phyloP scores from a whole-genome alignment of 1,140 invertebrate genomes.

The Adoxophyes honmai region DNA sequence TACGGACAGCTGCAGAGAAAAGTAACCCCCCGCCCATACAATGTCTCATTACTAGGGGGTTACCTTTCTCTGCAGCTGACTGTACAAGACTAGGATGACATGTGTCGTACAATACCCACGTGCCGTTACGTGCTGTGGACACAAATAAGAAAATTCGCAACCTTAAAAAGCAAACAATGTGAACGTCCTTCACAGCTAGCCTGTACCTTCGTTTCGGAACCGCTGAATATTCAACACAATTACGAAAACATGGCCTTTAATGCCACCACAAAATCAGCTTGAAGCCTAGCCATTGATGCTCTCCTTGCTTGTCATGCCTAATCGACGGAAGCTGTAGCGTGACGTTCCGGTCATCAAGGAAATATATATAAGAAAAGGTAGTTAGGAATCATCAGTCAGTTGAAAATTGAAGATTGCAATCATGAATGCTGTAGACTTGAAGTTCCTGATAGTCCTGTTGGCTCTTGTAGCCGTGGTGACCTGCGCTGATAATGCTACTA shows the following conservation, averaged over 20 bases:
- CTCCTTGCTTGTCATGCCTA: background rate
- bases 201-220: background rate
- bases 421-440: slow-evolving; percentile 14
- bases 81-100: too few relatives aligned
- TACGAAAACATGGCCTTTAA: background rate
- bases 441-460: slow-evolving; percentile 5
- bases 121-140: too few relatives aligned
- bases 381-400: background rate
- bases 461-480: background rate
- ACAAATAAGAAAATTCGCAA: too few relatives aligned
- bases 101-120: too few relatives aligned
- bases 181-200: too few relatives aligned
- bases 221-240: background rate
- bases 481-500: slow-evolving; percentile 14
- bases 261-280: background rate
- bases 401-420: background rate
- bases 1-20: too few relatives aligned
- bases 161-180: too few relatives aligned
- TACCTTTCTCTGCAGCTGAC: too few relatives aligned
- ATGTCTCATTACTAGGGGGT: too few relatives aligned
- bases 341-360: background rate
- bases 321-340: background rate
- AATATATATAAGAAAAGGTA: background rate
- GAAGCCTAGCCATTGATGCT: background rate
- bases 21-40: too few relatives aligned